Evolutionary conservation across 2,888 invertebrate genomes (phyloP).

Genomic region (Pyrrhosoma nymphula): DNA sequence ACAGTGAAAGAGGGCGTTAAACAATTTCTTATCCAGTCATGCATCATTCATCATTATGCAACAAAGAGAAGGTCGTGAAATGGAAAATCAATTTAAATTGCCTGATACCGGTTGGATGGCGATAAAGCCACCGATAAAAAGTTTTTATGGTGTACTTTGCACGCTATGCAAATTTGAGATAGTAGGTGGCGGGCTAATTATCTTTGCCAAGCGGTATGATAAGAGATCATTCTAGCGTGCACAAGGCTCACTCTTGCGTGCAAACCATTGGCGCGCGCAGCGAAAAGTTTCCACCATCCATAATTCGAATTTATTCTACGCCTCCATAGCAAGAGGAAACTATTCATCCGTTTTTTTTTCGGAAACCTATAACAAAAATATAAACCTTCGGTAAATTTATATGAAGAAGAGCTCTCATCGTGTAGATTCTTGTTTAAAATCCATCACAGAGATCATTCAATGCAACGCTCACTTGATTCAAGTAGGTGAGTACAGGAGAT

Average conservation of each 20-base stretch:
- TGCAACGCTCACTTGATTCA: no score
- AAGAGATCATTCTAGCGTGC: background rate
- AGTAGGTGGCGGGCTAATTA: background rate
- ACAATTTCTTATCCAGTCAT: background rate
- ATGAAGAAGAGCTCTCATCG: no score
- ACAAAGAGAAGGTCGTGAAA: background rate
- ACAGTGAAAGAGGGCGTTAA: background rate
- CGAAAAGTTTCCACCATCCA: background rate
- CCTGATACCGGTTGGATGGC: background rate
- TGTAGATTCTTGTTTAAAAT: no score
- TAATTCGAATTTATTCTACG: background rate
- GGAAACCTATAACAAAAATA: no score
- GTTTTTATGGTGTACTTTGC: background rate
- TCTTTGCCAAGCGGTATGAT: background rate
- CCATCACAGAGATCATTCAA: no score
- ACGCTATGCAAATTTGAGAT: background rate
- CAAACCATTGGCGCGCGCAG: background rate
- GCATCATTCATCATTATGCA: background rate
- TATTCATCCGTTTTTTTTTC: background rate
- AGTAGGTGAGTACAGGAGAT: no score
- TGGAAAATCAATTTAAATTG: slow-evolving; percentile 5
- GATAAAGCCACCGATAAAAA: background rate
- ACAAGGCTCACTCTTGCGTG: background rate
- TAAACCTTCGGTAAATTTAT: no score
- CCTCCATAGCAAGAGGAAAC: background rate